Base-by-base conservation (phyloP, 2,797 vertebrate genomes). In the Hemibagrus guttatus region DNA sequence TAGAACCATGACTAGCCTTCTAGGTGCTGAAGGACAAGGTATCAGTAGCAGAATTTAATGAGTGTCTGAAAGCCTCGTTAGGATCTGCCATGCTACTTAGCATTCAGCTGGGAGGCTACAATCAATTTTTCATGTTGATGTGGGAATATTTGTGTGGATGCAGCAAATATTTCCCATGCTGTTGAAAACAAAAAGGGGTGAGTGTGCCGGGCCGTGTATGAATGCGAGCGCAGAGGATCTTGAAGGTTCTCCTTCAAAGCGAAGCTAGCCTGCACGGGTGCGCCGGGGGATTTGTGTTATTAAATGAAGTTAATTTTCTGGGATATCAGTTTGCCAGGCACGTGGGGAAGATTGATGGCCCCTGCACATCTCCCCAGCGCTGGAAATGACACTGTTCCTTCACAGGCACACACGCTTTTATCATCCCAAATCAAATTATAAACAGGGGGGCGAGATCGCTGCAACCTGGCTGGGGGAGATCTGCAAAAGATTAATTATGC, bases 241-340 rank as follows among this genome's bases (percentile, higher is more conserved):
- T 98, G 97, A 99, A 98, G 97, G 97, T 97, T 97, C 96, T 96
- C 96, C 97, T 98, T 98, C 97, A 98, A 98, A 98, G 97, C 95
- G 91, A 93, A 92, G 94, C 94, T 81, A 66, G 87, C 87, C 93
- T 95, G 96, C 94, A 94, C 92, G 84, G 86, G 66, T 91, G 94
- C 19, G 90, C 97, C 96, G 93, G 94, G 98, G 98, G 97, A 98
- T 96, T 97, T 97, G 96, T 97, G 96, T 97, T 98, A 99, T 99
- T 99, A 99, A 99, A 99, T 99, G 98, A 98, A 99, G 98, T 98
- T 98, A 99, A 99, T 99, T 99, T 99, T 98, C 97, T 97, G 97
- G 97, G 97, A 98, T 99, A 98, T 99, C 98, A 97, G 98, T 97
- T 98, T 98, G 96, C 97, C 91, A 92, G 95, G 97, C 98, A 98